Percentiles rank a stretch among this genome's conserved stretches.
phyloP scores from a whole-genome alignment of 1,140 invertebrate species.

The Rhyacophila brunnea region DNA sequence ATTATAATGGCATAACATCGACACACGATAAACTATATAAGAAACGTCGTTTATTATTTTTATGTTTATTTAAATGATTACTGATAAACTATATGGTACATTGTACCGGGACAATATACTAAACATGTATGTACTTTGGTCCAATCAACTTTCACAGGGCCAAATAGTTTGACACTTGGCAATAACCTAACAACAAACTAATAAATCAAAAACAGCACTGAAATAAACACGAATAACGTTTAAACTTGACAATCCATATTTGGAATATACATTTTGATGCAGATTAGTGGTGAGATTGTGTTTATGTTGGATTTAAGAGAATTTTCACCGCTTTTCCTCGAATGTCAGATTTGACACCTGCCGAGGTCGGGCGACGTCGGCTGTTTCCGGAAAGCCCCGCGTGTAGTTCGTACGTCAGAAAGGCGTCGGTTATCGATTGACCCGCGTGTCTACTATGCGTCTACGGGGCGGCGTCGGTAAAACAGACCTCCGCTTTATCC shows the following conservation, averaged over 20 bases:
- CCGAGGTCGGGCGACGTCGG: constrained; percentile 16
- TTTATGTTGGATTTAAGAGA: not conserved
- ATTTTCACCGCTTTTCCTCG: constrained; percentile 22
- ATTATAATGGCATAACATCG: not conserved
- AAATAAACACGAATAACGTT: too few relatives aligned
- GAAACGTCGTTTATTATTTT: not conserved
- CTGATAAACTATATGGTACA: not conserved
- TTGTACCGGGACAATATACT: not conserved
- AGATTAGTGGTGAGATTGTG: not conserved
- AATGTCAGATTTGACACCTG: constrained; percentile 37
- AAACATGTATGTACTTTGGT: constrained; percentile 10
- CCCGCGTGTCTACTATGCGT: constrained; percentile 6
- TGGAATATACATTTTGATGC: not conserved
- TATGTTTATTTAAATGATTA: not conserved
- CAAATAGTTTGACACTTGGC: constrained; percentile 26
- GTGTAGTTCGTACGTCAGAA: constrained; percentile 15
- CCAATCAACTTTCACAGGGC: constrained; percentile 1
- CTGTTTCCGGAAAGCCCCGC: constrained; percentile 10
- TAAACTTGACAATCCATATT: too few relatives aligned
- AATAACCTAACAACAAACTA: constrained; percentile 25
- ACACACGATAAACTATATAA: not conserved
- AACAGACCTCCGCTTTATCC: constrained; percentile 2
- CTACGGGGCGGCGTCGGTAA: constrained; percentile 27
- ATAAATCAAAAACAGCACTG: too few relatives aligned
- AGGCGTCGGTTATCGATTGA: constrained; percentile 26